phyloP scores from a whole-genome alignment of 2,797 vertebrate species.

The Hylomyscus alleni region DNA sequence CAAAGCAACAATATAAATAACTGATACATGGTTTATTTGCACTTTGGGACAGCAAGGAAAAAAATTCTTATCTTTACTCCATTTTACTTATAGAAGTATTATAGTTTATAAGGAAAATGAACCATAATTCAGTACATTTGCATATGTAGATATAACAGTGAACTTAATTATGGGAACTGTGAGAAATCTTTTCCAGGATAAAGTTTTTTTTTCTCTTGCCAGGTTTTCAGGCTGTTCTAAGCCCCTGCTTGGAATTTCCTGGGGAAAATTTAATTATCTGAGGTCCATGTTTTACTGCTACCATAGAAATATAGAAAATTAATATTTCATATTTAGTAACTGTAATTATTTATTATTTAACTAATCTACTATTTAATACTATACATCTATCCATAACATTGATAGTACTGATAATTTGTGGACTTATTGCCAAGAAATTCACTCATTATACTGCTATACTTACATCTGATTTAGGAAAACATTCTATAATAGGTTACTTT shows the following conservation, averaged over 20 bases:
- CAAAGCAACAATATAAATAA: not conserved
- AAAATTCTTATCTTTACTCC: not conserved
- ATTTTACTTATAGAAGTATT: not conserved
- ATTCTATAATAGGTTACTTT: not conserved
- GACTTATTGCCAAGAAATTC: not conserved
- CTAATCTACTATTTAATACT: not conserved
- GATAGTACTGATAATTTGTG: not conserved
- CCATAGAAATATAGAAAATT: not conserved
- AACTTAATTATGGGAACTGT: not conserved
- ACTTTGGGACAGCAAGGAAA: not conserved
- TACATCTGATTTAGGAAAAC: not conserved
- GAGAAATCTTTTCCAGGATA: not conserved
- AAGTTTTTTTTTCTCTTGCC: not conserved
- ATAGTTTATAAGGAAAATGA: not conserved
- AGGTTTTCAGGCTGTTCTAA: not conserved
- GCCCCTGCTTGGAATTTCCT: not conserved
- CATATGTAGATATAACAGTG: not conserved
- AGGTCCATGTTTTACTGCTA: not conserved
- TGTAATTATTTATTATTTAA: not conserved
- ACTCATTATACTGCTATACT: not conserved
- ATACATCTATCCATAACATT: not conserved
- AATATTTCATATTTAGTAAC: not conserved
- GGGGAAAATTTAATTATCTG: not conserved
- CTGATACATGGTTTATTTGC: not conserved
- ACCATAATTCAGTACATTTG: not conserved